Evolutionary conservation across 1,140 invertebrate genomes (phyloP).

Genomic region (Trypoxylus dichotomus): DNA sequence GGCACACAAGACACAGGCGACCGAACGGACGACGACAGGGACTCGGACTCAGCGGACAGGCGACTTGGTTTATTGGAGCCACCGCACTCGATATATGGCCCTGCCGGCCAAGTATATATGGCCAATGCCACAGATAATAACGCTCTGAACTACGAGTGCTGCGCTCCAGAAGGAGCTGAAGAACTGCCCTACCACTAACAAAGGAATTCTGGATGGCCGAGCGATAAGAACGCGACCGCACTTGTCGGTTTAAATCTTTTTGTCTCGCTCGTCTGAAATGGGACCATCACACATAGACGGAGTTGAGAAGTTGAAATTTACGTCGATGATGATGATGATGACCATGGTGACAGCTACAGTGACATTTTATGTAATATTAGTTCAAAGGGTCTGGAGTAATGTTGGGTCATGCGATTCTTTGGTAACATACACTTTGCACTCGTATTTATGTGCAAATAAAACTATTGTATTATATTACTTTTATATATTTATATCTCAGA

Average conservation of each 20-base stretch:
- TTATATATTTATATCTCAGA: no score
- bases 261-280: slow-evolving; percentile 13
- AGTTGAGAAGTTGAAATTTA: neutral
- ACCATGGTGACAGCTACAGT: neutral
- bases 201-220: slow-evolving; percentile 22
- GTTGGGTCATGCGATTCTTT: neutral
- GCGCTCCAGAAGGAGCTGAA: slow-evolving; percentile 22
- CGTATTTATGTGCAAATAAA: no score
- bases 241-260: slow-evolving; percentile 24
- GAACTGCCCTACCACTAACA: slow-evolving; percentile 22
- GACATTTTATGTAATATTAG: neutral
- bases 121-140: slow-evolving; percentile 35
- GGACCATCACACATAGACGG: slow-evolving; percentile 14
- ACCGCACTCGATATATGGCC: slow-evolving; percentile 30
- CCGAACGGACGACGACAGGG: slow-evolving; percentile 27
- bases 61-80: slow-evolving; percentile 34
- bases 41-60: slow-evolving; percentile 29
- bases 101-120: slow-evolving; percentile 34
- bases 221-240: slow-evolving; percentile 23
- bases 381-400: neutral
- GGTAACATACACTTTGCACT: no score
- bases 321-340: slow-evolving; percentile 10
- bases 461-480: no score
- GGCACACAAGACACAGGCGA: neutral
- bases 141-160: slow-evolving; percentile 34